These are phyloP conservation scores for Chloroceryle inda DNA, from an alignment of 2,797 vertebrate species.

Conservation along the genomic window DNA sequence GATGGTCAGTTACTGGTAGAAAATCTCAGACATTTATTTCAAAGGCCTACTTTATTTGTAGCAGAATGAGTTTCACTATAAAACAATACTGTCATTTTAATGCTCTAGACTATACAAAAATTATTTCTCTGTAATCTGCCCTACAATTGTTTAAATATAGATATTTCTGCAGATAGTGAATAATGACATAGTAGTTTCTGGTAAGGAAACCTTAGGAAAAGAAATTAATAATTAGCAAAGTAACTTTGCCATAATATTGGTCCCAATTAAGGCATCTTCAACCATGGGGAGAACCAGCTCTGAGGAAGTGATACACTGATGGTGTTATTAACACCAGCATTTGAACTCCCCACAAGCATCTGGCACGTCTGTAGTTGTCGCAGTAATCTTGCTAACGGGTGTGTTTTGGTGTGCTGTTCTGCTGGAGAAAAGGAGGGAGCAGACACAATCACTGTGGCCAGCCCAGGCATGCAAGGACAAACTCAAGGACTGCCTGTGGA, in stretches of 20 bases:
- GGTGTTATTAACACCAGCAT: neutral
- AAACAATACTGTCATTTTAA: neutral
- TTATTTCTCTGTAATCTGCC: neutral
- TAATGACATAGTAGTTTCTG: neutral
- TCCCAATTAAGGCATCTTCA: fast-evolving
- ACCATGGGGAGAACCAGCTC: neutral
- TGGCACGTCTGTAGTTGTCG: fast-evolving
- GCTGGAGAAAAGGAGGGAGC: neutral
- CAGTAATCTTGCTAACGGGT: fast-evolving
- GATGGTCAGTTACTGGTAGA: neutral
- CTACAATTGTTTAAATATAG: neutral
- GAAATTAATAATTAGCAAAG: neutral
- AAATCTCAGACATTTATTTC: neutral
- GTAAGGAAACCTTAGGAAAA: neutral
- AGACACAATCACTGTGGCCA: fast-evolving
- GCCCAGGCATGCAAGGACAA: neutral
- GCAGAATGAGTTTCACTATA: neutral
- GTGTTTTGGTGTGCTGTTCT: neutral
- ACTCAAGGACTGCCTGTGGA: neutral
- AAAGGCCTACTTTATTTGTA: neutral
- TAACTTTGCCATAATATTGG: neutral
- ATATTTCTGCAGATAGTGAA: neutral
- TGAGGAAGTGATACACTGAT: fast-evolving
- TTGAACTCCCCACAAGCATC: fast-evolving
- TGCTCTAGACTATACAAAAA: neutral